A percentile compares a stretch with the other conserved stretches of the same genome.
These are phyloP conservation scores for Trichonephila clavata DNA, from an alignment of 1,140 invertebrate species.

Conservation along the genomic window DNA sequence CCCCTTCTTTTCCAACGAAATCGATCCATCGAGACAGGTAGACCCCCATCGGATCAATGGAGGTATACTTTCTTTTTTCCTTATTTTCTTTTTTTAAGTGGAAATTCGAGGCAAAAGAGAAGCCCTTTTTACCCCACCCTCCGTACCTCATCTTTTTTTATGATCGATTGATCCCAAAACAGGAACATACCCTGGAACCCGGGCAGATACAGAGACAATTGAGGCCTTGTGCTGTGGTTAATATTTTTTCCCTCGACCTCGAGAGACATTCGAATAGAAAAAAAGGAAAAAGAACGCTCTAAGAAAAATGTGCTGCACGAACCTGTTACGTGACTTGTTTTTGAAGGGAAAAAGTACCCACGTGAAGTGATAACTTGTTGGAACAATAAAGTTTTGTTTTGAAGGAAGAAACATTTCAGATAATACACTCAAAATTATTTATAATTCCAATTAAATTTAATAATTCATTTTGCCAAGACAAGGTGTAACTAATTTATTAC, in stretches of 20 bases:
- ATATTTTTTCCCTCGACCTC: neutral
- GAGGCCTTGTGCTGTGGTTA: neutral
- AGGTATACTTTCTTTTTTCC: neutral
- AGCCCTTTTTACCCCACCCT: neutral
- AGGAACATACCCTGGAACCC: neutral
- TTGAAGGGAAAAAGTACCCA: neutral
- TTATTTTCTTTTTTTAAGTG: neutral
- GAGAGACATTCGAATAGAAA: neutral
- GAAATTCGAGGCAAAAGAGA: neutral
- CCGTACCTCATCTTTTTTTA: neutral
- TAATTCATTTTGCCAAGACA: no score
- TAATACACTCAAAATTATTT: no score
- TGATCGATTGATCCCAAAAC: slow-evolving; percentile 1
- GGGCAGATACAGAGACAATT: neutral
- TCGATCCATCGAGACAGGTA: slow-evolving; percentile 17
- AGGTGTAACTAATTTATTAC: no score
- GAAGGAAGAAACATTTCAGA: no score
- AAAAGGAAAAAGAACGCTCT: neutral
- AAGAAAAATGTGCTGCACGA: no score
- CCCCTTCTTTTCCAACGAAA: neutral
- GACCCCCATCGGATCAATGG: slow-evolving; percentile 22
- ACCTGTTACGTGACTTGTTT: neutral
- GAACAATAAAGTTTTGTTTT: neutral
- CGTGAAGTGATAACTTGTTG: neutral
- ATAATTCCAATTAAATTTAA: no score